phyloP scores from a whole-genome alignment of 2,797 vertebrate species.

The Channa striata region DNA sequence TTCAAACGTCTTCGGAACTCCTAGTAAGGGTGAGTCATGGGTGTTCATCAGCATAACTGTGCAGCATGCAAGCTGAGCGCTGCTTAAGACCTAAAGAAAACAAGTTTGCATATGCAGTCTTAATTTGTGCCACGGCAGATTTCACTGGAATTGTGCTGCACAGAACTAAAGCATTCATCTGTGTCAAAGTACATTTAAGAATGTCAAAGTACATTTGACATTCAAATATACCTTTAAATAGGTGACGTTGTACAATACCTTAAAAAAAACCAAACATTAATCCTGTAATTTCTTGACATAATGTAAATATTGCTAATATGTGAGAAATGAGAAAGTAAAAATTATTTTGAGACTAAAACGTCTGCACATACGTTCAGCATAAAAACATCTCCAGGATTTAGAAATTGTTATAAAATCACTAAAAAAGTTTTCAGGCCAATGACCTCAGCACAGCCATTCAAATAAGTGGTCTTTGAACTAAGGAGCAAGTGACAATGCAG shows the following conservation, averaged over 20 bases:
- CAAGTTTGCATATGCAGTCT: background rate
- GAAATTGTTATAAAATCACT: background rate
- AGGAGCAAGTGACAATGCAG: constrained; percentile 44
- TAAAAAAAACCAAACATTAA: background rate
- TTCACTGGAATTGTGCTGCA: no score
- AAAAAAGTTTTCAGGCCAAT: background rate
- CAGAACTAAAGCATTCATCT: no score
- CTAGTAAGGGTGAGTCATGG: constrained; percentile 47
- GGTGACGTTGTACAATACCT: background rate
- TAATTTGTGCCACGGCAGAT: background rate
- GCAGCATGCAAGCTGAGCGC: constrained; percentile 51
- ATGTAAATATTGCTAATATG: no score
- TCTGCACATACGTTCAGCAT: no score
- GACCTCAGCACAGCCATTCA: constrained; percentile 10
- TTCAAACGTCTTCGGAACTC: constrained; percentile 44
- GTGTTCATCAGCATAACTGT: constrained; percentile 29
- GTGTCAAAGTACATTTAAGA: no score
- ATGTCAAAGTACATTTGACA: background rate
- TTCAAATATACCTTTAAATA: background rate
- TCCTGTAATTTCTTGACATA: background rate
- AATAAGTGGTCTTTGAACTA: constrained; percentile 63
- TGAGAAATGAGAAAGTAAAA: no score
- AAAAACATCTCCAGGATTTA: no score
- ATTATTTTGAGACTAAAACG: background rate
- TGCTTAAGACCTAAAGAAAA: constrained; percentile 13